These are phyloP conservation scores for Acleris holmiana DNA, from an alignment of 2,888 invertebrate genomes.

Conservation along the genomic window DNA sequence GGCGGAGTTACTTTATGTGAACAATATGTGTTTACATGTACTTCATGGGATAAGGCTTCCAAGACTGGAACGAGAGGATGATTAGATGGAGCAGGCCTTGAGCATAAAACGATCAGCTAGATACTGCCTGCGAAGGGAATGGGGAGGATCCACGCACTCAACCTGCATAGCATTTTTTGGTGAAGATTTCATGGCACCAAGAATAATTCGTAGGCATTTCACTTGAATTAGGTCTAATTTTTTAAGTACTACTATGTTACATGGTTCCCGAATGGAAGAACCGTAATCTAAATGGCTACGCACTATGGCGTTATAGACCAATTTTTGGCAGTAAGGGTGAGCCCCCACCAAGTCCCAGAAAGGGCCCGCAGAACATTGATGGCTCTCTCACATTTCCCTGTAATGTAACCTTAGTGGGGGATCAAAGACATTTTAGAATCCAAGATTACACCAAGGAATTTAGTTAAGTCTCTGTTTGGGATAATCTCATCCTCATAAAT, in stretches of 20 bases:
- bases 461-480: background rate
- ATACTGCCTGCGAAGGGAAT: background rate
- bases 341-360: no score
- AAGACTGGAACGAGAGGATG: background rate
- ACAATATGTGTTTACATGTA: background rate
- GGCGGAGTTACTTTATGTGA: slow-evolving; percentile 2
- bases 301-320: no score
- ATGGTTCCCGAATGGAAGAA: no score
- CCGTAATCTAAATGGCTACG: no score
- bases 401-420: background rate
- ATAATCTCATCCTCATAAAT: background rate
- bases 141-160: no score
- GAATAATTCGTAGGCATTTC: no score
- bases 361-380: background rate
- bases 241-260: no score
- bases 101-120: background rate
- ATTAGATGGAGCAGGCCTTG: no score
- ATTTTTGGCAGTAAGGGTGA: no score
- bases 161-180: no score
- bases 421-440: background rate
- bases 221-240: no score
- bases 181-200: no score
- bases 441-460: background rate
- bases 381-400: background rate
- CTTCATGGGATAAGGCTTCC: background rate